phyloP scores from a whole-genome alignment of 2,797 vertebrate genomes.

The Tragelaphus eurycerus region DNA sequence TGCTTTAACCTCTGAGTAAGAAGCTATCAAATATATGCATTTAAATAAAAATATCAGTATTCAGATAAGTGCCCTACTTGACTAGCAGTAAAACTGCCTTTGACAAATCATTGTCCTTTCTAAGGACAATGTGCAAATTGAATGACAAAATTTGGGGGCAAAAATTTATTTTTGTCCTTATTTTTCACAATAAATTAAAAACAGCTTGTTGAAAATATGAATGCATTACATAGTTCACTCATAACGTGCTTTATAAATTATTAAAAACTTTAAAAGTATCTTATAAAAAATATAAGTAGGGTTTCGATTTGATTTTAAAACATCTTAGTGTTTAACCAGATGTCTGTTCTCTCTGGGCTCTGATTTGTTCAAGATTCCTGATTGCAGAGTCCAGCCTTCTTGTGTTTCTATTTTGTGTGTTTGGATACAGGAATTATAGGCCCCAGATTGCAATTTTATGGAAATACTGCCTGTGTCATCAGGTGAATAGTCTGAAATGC shows the following conservation, averaged over 20 bases:
- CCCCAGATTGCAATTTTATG: background rate
- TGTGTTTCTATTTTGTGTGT: background rate
- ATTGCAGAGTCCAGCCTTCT: background rate
- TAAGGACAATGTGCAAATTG: background rate
- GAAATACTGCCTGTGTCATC: background rate
- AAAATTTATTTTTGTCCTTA: background rate
- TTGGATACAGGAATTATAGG: background rate
- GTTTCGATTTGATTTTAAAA: slow-evolving; percentile 26
- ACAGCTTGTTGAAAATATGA: background rate
- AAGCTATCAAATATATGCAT: background rate
- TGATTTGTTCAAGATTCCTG: background rate
- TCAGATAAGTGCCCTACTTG: background rate
- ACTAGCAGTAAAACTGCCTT: background rate
- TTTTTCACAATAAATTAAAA: background rate
- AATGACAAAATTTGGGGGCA: background rate
- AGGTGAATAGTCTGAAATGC: background rate
- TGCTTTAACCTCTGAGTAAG: background rate
- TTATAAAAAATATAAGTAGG: background rate
- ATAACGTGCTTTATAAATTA: background rate
- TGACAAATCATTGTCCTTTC: background rate
- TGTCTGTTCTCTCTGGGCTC: background rate
- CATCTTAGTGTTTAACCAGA: background rate
- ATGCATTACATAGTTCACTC: background rate
- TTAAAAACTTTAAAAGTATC: background rate
- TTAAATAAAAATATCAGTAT: slow-evolving; percentile 5